phyloP scores from a whole-genome alignment of 2,888 invertebrate genomes.

The Ischnura elegans region DNA sequence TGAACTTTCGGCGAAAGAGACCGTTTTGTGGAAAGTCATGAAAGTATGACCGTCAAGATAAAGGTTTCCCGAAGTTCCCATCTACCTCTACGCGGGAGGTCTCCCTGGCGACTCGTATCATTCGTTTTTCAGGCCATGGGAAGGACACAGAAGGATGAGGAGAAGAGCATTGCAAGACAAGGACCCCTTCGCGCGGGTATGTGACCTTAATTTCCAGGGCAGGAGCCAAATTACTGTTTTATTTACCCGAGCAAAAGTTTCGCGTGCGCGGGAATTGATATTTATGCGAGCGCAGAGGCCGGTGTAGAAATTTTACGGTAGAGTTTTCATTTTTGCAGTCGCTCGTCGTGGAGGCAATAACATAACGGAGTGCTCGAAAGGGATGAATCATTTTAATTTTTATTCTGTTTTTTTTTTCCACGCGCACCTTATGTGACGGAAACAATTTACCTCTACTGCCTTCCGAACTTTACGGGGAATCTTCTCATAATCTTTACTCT shows the following conservation, averaged over 20 bases:
- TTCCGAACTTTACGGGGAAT: too few relatives aligned
- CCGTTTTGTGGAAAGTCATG: neutral
- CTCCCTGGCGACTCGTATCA: neutral
- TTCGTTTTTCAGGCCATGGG: constrained; percentile 10
- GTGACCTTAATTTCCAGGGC: constrained; percentile 1
- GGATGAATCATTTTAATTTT: neutral
- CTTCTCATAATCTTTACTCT: too few relatives aligned
- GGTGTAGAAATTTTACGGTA: neutral
- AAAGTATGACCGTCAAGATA: constrained; percentile 38
- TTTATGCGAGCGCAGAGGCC: neutral
- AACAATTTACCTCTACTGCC: too few relatives aligned
- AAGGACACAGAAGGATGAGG: neutral
- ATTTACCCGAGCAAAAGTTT: neutral
- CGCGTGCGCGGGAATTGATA: neutral
- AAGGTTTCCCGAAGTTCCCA: neutral
- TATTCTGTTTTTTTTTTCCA: too few relatives aligned
- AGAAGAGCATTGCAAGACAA: neutral
- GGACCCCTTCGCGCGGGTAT: neutral
- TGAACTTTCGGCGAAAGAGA: neutral
- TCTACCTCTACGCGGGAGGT: neutral
- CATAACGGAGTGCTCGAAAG: neutral
- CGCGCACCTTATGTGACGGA: too few relatives aligned
- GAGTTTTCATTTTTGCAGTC: neutral
- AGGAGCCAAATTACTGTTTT: constrained; percentile 12
- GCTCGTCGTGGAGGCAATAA: neutral